Percentiles rank a stretch among this genome's conserved stretches.
phyloP scores from a whole-genome alignment of 2,113 vertebrate genomes.

The Aviceda subcristata region DNA sequence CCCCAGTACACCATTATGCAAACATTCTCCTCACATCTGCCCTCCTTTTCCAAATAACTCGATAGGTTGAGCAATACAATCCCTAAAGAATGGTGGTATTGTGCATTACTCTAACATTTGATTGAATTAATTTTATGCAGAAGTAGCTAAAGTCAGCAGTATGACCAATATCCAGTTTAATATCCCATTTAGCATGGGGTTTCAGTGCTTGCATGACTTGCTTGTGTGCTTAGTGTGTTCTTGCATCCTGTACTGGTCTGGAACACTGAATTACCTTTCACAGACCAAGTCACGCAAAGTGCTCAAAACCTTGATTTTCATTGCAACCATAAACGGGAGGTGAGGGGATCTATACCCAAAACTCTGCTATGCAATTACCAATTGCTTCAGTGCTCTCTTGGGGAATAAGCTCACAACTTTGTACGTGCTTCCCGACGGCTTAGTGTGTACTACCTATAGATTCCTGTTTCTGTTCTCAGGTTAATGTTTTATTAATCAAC shows the following conservation, averaged over 20 bases:
- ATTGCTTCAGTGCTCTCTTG: background rate
- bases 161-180: background rate
- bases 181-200: background rate
- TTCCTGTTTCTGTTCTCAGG: background rate
- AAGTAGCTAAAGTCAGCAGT: background rate
- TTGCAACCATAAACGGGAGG: background rate
- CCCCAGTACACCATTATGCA: background rate
- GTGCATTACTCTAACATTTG: background rate
- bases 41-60: background rate
- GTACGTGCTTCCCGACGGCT: background rate
- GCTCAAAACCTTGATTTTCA: background rate
- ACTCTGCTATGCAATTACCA: background rate
- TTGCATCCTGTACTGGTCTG: background rate
- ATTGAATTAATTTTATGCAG: background rate
- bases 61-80: background rate
- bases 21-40: background rate
- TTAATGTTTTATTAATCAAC: constrained; percentile 14
- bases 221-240: background rate
- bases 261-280: background rate
- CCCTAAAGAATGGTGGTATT: background rate
- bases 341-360: background rate
- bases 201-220: background rate
- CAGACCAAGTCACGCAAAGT: background rate
- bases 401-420: background rate
- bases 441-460: background rate